These are phyloP conservation scores for Thecophora atra DNA, from an alignment of 2,888 invertebrate genomes.

Conservation along the genomic window DNA sequence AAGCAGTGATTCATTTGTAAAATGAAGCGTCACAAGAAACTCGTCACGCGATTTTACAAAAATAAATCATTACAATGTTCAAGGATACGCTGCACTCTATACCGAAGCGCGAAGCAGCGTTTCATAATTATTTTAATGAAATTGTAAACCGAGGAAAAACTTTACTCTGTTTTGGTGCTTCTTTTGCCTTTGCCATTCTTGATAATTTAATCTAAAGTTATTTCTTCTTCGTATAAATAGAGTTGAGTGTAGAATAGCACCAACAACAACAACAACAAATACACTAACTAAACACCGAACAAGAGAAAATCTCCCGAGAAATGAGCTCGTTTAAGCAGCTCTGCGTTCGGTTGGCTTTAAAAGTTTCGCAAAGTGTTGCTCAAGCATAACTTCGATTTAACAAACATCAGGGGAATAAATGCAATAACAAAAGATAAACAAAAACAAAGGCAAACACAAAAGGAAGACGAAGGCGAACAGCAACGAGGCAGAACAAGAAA, in stretches of 20 bases:
- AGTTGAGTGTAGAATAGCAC: not conserved
- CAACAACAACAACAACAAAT: not conserved
- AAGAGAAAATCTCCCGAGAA: not conserved
- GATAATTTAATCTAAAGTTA: too few species aligned
- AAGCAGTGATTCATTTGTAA: too few species aligned
- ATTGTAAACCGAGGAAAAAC: too few species aligned
- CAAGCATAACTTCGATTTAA: conserved; percentile 3
- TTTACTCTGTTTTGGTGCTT: too few species aligned
- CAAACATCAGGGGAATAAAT: not conserved
- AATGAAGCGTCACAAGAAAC: too few species aligned
- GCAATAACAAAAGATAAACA: not conserved
- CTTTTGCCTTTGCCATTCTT: too few species aligned
- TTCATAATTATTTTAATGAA: too few species aligned
- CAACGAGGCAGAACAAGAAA: not conserved
- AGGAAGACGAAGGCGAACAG: not conserved
- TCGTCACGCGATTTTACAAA: too few species aligned
- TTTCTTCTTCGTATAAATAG: not conserved
- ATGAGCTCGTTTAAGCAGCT: not conserved
- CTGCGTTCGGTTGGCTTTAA: not conserved
- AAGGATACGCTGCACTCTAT: too few species aligned
- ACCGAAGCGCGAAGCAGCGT: too few species aligned
- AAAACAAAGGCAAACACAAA: not conserved
- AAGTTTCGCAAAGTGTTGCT: conserved; percentile 17
- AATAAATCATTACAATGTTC: too few species aligned
- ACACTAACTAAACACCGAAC: not conserved